Evolutionary conservation across 2,888 invertebrate genomes (phyloP).

Genomic region (Polyommatus iphigenia): DNA sequence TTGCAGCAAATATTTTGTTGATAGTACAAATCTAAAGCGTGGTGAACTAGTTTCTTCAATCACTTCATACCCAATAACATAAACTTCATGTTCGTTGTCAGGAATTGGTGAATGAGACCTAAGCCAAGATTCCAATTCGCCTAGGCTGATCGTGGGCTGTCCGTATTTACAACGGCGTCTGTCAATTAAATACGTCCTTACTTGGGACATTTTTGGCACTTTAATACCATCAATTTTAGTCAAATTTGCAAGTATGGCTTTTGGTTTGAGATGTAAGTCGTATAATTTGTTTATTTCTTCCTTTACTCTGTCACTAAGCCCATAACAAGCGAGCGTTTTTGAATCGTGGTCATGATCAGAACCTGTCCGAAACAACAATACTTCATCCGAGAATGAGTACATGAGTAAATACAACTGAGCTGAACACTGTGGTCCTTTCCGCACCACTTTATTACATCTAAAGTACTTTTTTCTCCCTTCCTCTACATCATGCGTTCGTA

Average conservation of each 20-base stretch:
- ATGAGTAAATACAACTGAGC: no score
- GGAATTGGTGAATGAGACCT: slow-evolving; percentile 38
- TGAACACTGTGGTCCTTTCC: background rate
- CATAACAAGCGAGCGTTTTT: no score
- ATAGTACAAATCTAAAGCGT: slow-evolving; percentile 27
- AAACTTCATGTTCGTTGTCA: slow-evolving; percentile 36
- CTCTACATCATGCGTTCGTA: slow-evolving; percentile 1
- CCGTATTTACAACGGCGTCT: slow-evolving; percentile 31
- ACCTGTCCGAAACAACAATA: no score
- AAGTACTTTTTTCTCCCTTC: slow-evolving; percentile 1
- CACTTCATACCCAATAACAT: slow-evolving; percentile 22
- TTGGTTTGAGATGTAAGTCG: slow-evolving; percentile 13
- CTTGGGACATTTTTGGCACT: slow-evolving; percentile 1
- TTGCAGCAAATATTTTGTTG: slow-evolving; percentile 37
- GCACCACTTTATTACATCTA: slow-evolving; percentile 1
- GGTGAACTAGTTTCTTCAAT: slow-evolving; percentile 10
- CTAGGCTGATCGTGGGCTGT: slow-evolving; percentile 39
- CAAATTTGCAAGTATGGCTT: background rate
- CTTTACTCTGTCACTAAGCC: background rate
- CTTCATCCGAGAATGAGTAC: no score
- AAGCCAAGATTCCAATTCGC: slow-evolving; percentile 42
- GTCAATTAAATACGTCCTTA: slow-evolving; percentile 1
- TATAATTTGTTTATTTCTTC: slow-evolving; percentile 1
- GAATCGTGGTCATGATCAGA: no score
- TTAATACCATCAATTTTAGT: background rate